Base-by-base conservation (phyloP, 2,797 vertebrate species). In the Cebuella pygmaea region DNA sequence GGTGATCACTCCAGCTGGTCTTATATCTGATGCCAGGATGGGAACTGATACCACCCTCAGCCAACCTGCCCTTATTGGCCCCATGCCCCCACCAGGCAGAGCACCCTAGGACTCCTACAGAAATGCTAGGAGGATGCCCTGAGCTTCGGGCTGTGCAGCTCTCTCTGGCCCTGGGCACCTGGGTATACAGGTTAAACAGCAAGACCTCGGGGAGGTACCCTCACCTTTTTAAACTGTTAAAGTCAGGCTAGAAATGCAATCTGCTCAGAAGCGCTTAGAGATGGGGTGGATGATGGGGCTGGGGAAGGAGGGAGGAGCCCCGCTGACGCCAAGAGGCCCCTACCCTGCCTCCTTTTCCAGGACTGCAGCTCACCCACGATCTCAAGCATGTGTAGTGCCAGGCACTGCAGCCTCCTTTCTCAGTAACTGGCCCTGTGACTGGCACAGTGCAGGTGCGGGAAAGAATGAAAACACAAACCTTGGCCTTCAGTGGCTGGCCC, bases 401-500 rank as follows among this genome's bases (percentile, higher is more conserved):
- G 2, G 57, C 36, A 11, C 72, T 7, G 24, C 15, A 9, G 59
- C 12, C 36, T 22, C 22, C 20, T 19, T 20, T 22, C 75, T 5
- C 14, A 75, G 75, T n/a, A 11, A 85, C 26, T 9, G 72, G 57
- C 24, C 12, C 41, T 2, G 5, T 3, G 67, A 72, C 36, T 0
- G 13, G 74, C 41, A 12, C 46, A 27, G 24, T 64, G n/a, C 33
- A 30, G 80, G 11, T 46, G 7, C 27, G 5, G 41, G 55, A 59
- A 6, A 0, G 76, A 48, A 41, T 0, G 19, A 39, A 39, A 27
- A 3, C 26, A 8, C 17, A 39, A 30, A 36, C 15, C 1, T 12
- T 14, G 22, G 57, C 82, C 41, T 2, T 11, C 2, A 6, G 13
- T 17, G 33, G 39, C 4, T 2, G 10, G 46, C 46, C 80, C 57